Evolutionary conservation across 2,888 invertebrate genomes (phyloP).

Genomic region (Polyommatus icarus): DNA sequence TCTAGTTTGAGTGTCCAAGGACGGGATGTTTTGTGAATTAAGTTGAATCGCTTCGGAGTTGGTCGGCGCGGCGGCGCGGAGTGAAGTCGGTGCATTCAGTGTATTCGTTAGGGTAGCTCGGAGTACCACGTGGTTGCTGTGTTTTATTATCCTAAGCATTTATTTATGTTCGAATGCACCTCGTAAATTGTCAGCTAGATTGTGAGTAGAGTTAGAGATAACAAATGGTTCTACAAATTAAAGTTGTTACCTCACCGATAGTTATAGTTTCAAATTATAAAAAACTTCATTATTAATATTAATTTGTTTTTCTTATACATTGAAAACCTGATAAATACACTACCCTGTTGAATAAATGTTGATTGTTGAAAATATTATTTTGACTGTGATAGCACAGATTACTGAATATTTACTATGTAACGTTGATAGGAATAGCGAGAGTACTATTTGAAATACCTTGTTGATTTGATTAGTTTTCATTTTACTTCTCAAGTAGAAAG

Average conservation of each 20-base stretch:
- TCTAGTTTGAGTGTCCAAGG: background rate
- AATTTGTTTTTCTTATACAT: conserved; percentile 30
- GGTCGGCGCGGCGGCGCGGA: background rate
- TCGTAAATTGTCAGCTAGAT: conserved; percentile 64
- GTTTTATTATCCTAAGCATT: conserved; percentile 22
- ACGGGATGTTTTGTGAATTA: background rate
- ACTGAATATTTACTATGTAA: too few species aligned
- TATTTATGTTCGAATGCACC: conserved; percentile 57
- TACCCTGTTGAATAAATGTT: background rate
- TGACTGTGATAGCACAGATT: background rate
- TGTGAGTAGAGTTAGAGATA: conserved; percentile 67
- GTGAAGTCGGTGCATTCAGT: conserved; percentile 23
- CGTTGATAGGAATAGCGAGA: too few species aligned
- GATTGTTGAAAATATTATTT: background rate
- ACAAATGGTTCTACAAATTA: conserved; percentile 63
- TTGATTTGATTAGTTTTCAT: too few species aligned
- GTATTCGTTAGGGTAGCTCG: conserved; percentile 12
- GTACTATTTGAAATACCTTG: too few species aligned
- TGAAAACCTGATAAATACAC: background rate
- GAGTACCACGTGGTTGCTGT: conserved; percentile 6
- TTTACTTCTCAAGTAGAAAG: too few species aligned
- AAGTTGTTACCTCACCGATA: conserved; percentile 79
- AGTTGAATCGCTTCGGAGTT: conserved; percentile 7
- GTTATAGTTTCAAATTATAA: conserved; percentile 76
- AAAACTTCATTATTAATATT: conserved; percentile 38